Percentiles rank a stretch among this genome's conserved stretches.
phyloP scores from a whole-genome alignment of 2,888 invertebrate genomes.

The Agapetus fuscipes region DNA sequence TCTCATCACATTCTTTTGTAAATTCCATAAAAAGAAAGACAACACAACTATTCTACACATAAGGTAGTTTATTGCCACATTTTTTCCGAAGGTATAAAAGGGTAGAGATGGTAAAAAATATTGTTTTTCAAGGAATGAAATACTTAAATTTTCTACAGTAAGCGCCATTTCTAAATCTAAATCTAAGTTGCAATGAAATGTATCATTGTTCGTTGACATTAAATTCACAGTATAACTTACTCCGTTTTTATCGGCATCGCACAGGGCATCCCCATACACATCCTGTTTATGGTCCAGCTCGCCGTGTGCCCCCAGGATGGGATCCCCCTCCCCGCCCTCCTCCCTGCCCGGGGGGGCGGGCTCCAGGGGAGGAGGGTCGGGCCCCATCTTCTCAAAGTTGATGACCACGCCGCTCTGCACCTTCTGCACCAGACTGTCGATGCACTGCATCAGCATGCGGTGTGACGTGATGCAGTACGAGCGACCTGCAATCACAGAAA shows the following conservation, averaged over 20 bases:
- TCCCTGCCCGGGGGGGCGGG: slow-evolving; percentile 43
- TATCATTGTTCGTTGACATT: too few species aligned
- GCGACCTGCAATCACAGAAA: slow-evolving; percentile 64
- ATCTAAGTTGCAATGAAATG: too few species aligned
- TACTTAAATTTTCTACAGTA: too few species aligned
- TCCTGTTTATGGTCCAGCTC: slow-evolving; percentile 35
- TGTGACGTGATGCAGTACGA: slow-evolving; percentile 94
- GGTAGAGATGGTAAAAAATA: too few species aligned
- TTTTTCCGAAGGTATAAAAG: too few species aligned
- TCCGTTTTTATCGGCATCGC: slow-evolving; percentile 43
- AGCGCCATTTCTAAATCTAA: too few species aligned
- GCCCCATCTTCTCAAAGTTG: slow-evolving; percentile 92
- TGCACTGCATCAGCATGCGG: slow-evolving; percentile 89
- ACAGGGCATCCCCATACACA: slow-evolving; percentile 27
- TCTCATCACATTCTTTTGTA: too few species aligned
- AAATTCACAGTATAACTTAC: too few species aligned
- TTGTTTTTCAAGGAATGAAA: too few species aligned
- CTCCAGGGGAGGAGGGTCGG: slow-evolving; percentile 67
- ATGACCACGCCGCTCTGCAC: slow-evolving; percentile 97
- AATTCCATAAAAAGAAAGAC: too few species aligned
- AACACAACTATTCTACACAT: too few species aligned
- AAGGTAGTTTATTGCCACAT: too few species aligned
- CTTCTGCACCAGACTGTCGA: slow-evolving; percentile 94
- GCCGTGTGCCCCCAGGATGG: slow-evolving; percentile 13
- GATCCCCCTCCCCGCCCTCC: slow-evolving; percentile 29